Evolutionary conservation across 2,888 invertebrate species (phyloP).

Genomic region (Heliconius erato): DNA sequence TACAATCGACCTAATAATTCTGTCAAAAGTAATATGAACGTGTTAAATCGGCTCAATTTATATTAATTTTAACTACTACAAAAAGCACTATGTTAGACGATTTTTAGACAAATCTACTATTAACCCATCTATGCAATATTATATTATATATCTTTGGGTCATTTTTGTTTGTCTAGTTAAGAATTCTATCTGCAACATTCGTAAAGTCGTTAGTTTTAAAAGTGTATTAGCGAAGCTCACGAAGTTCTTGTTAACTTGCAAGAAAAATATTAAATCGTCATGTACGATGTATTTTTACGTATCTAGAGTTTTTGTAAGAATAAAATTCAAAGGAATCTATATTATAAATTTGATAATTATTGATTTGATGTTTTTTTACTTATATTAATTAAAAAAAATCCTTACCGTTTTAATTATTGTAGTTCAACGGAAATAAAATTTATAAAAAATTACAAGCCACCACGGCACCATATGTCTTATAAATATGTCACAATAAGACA

Average conservation of each 20-base stretch:
- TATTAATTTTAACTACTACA: not conserved
- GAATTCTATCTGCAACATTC: not conserved
- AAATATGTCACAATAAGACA: too few relatives aligned
- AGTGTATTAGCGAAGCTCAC: slow-evolving; percentile 3
- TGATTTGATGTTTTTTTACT: not conserved
- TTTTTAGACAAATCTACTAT: not conserved
- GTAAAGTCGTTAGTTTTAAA: slow-evolving; percentile 9
- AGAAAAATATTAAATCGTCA: slow-evolving; percentile 5
- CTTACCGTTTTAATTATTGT: too few relatives aligned
- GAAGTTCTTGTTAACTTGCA: not conserved
- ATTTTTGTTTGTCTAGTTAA: not conserved
- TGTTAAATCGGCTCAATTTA: too few relatives aligned
- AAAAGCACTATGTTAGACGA: not conserved
- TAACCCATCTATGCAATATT: not conserved
- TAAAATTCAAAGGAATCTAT: not conserved
- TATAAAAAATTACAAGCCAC: too few relatives aligned
- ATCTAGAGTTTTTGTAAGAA: not conserved
- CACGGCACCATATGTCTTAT: too few relatives aligned
- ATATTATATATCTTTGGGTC: not conserved
- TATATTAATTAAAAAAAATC: not conserved
- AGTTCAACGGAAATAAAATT: too few relatives aligned
- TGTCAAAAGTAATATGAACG: too few relatives aligned
- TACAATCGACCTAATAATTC: too few relatives aligned
- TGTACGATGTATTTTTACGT: not conserved
- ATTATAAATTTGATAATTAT: not conserved